Evolutionary conservation across 1,140 invertebrate species (phyloP).

Genomic region (Zophobas morio): DNA sequence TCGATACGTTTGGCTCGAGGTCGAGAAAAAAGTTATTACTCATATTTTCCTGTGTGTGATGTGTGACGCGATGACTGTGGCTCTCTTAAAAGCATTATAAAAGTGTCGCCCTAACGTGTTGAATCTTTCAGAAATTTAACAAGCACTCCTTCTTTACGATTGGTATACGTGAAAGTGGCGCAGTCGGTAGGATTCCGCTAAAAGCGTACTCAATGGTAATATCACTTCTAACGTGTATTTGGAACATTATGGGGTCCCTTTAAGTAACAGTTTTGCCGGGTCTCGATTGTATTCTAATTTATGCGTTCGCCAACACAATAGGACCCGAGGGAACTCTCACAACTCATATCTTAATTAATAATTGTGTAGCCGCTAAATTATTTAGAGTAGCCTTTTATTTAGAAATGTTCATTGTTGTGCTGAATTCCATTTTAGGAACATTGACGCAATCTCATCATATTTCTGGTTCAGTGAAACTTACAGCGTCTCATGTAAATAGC

Average conservation of each 20-base stretch:
- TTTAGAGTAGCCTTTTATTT: conserved; percentile 29
- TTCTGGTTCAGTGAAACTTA: conserved; percentile 33
- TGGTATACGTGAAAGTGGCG: too few species aligned
- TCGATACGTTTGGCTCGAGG: too few species aligned
- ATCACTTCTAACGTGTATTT: too few species aligned
- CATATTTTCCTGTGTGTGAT: too few species aligned
- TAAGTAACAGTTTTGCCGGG: background rate
- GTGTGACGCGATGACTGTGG: too few species aligned
- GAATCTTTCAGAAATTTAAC: too few species aligned
- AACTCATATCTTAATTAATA: conserved; percentile 36
- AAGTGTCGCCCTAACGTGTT: too few species aligned
- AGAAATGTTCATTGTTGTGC: conserved; percentile 14
- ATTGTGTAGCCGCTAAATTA: conserved; percentile 35
- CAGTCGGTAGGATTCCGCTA: too few species aligned
- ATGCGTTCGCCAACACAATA: conserved; percentile 4
- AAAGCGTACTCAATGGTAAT: too few species aligned
- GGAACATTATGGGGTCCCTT: background rate
- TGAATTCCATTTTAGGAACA: conserved; percentile 21
- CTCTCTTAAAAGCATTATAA: too few species aligned
- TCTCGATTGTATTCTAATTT: conserved; percentile 4
- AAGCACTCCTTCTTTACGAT: too few species aligned
- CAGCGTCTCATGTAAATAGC: conserved; percentile 32
- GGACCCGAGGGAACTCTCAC: background rate
- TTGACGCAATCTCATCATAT: conserved; percentile 35
- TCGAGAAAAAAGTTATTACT: too few species aligned